Evolutionary conservation across 2,888 invertebrate species (phyloP), one percentile per base, ranked within the genome.

Genomic region (Phortica okadai): DNA sequence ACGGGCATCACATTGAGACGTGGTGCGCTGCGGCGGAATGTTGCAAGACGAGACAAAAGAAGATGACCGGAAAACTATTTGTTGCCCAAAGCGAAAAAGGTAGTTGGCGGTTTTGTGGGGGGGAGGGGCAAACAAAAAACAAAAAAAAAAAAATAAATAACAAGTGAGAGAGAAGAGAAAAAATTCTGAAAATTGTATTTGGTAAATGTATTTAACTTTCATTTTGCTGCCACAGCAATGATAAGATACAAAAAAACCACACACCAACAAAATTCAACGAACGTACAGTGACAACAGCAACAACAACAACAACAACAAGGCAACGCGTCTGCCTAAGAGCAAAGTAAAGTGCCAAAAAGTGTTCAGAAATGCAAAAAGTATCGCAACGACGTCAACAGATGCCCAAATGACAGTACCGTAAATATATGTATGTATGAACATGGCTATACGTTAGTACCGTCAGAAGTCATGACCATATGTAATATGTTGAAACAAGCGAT

Each of bases 161-260:
- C 64, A 8, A 66, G 59, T 59, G 72, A 25, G 59, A 74, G 21
- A 50, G 72, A 50, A 72, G 66, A 69, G 11, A 79, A 76, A 80
- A 82, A 82, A 81, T 81, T 83, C 81, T 74, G 82, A 82, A 84
- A 88, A 87, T 89, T 85, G 82, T 86, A 85, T 89, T 89, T 89
- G 89, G 85, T 85, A 88, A 89, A 88, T 87, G 88, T 86, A 89
- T 89, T 88, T 88, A 89, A 90, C 89, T 89, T 89, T 89, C 88
- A 89, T 86, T 89, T 90, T 88, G 89, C 82, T 82, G 80, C 83
- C 82, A 80, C 79, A 81, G 80, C 87, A 84, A 84, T 79, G 80
- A 82, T 81, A 83, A 59, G 25, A 67, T 21, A 67, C 50, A 42
- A 14, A 64, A 2, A 2, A 21, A 41, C 8, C 2, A 50, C 69